Conservation (phyloP, 2,797 vertebrate genomes). For the Protosalanx chinensis region DNA sequence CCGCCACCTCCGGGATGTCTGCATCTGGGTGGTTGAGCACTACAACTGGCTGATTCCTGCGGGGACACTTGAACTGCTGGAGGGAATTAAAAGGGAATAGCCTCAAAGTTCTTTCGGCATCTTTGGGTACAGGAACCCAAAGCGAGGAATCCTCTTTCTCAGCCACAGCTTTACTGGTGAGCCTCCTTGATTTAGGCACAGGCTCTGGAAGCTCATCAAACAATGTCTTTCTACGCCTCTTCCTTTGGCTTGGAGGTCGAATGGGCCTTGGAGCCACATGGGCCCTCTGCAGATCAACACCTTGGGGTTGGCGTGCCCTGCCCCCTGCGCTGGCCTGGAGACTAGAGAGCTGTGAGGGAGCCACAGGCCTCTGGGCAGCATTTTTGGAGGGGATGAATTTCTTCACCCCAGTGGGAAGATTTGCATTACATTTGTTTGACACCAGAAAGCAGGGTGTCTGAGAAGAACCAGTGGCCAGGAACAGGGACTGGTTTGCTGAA, state of each 20-base stretch:
- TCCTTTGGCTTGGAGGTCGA: conserved; percentile 78
- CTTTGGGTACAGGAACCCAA: conserved; percentile 80
- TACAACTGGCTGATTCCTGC: conserved; percentile 93
- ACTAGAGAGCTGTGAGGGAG: conserved; percentile 34
- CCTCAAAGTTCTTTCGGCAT: conserved; percentile 82
- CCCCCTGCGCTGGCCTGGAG: conserved; percentile 43
- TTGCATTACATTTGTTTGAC: conserved; percentile 63
- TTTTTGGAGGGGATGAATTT: conserved; percentile 56
- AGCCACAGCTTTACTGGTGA: conserved; percentile 74
- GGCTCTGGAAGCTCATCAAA: conserved; percentile 74
- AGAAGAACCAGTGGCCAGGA: conserved; percentile 68
- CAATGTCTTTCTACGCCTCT: conserved; percentile 78
- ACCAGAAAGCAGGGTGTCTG: conserved; percentile 74
- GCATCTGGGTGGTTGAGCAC: conserved; percentile 97
- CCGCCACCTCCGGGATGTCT: conserved; percentile 91
- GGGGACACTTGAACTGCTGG: conserved; percentile 91
- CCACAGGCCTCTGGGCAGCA: conserved; percentile 46
- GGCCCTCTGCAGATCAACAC: conserved; percentile 45
- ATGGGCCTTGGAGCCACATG: conserved; percentile 56
- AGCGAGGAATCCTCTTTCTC: conserved; percentile 72
- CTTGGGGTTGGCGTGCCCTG: conserved; percentile 37
- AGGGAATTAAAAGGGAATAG: conserved; percentile 85
- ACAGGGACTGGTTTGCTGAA: conserved; percentile 65
- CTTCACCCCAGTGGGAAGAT: conserved; percentile 56
- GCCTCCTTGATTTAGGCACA: conserved; percentile 76